Base-by-base conservation (phyloP, 2,113 vertebrate species). In the Litocranius walleri region DNA sequence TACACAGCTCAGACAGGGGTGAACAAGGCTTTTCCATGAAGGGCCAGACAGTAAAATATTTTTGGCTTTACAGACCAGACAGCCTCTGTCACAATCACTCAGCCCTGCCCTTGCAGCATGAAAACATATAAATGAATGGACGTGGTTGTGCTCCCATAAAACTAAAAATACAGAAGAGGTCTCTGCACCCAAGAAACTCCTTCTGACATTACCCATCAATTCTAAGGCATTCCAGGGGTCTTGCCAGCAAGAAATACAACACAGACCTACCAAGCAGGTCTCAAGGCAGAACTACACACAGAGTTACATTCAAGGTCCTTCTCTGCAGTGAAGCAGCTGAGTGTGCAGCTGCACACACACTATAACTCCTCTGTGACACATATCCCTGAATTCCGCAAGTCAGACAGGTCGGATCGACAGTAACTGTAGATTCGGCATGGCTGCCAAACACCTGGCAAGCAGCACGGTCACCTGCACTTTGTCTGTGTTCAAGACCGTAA, bases 391-490 rank as follows among this genome's bases (percentile, higher is more conserved):
- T 36, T n/a, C 77, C 54, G 40, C 30, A 48, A 54, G 2, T n/a
- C 93, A 11, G 2, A 33, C 77, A 36, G 78, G 59, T 40, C 2
- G 11, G 8, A 71, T 62, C 45, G 50, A 14, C 7, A 2, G 52
- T 1, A 82, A 78, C 1, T 1, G 59, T 14, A 62, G 17, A 45
- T 25, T 14, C 36, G 11, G 3, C 9, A 21, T 13, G 0, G 50
- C 40, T 5, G 40, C 74, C 57, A 5, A 23, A 77, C 5, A 33
- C 45, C 83, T 36, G 6, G 11, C 2, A 67, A 54, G 45, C 15
- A 23, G 59, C 11, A 57, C 1, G 0, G 29, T 13, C 27, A 8
- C 1, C 25, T 0, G 23, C 1, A 12, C 7, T 19, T 1, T 17
- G 62, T 17, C 5, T 9, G 4, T 1, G 3, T n/a, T 3, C 13